Evolutionary conservation across 2,797 vertebrate genomes (phyloP).

Genomic region (Tiaroga cobitis): DNA sequence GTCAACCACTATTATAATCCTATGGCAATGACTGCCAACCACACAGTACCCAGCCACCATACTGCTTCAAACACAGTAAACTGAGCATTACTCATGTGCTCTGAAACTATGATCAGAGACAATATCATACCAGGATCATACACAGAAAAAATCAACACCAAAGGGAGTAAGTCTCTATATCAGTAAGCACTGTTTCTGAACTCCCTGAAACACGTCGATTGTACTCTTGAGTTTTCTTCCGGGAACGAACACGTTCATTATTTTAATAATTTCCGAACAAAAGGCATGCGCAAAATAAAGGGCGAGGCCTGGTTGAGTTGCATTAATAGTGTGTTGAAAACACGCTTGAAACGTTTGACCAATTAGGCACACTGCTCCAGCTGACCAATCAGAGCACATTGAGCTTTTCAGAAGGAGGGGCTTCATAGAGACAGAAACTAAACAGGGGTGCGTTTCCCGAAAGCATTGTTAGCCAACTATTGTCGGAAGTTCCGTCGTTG

Average conservation of each 20-base stretch:
- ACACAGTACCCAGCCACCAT: not conserved
- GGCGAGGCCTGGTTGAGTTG: not conserved
- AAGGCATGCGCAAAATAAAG: not conserved
- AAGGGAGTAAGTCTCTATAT: not conserved
- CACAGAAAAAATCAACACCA: not conserved
- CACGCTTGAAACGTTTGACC: not conserved
- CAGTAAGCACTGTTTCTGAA: not conserved
- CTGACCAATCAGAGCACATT: not conserved
- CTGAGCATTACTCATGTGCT: not conserved
- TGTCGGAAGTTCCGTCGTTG: rapidly evolving
- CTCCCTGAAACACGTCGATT: not conserved
- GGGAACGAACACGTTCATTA: not conserved
- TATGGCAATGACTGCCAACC: not conserved
- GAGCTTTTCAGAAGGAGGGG: not conserved
- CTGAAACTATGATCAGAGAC: not conserved
- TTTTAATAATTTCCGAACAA: not conserved
- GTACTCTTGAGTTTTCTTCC: not conserved
- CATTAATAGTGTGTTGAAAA: not conserved
- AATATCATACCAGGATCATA: not conserved
- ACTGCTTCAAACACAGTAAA: not conserved
- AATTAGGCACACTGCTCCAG: not conserved
- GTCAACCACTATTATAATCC: not conserved
- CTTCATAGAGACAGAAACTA: not conserved
- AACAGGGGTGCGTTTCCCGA: not conserved
- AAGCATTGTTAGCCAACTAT: too few species aligned